Base-by-base conservation (phyloP, 2,113 vertebrate genomes). In the Sebastes schlegelii region DNA sequence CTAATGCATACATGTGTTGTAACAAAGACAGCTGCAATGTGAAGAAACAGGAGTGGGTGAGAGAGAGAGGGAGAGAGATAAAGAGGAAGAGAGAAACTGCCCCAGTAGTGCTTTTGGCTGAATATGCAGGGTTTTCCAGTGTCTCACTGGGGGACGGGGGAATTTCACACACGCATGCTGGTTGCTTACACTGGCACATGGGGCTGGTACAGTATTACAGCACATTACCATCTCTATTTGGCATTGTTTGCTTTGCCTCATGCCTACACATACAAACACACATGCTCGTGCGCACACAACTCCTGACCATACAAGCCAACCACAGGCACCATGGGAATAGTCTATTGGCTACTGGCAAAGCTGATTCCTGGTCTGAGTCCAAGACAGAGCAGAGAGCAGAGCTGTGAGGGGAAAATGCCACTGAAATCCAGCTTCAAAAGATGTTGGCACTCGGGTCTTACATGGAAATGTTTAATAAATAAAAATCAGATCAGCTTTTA, bases 281-380 rank as follows among this genome's bases (percentile, higher is more conserved):
- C 88, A 90, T 85, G 82, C 80, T 74, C 5, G 57, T 65, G 63
- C 51, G 23, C 87, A 90, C 84, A 88, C 85, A 86, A 86, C 85
- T 88, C 86, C 87, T 89, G 88, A 90, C 89, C 87, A 91, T 88
- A 89, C 87, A 90, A 92, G 89, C 93, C 91, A 93, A 93, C 91
- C 88, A 90, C 91, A 91, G 84, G 82, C 79, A 87, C 88, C 91
- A 77, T 84, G 93, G 92, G 92, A 93, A 90, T 86, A 92, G 91
- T 87, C 83, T 88, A 77, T 84, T 92, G 88, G 91, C 88, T 85
- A 89, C 87, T 88, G 89, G 89, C 90, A 92, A 89, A 92, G 91
- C 88, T 58, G 84, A 80, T 26, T 77, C 67, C 90, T 94, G 93
- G 91, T 90, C 60, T 57, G 80, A 80, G 66, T 91, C 93, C 92